A percentile compares a stretch with the other conserved stretches of the same genome.
phyloP scores from a whole-genome alignment of 2,888 invertebrate genomes.

The Diadegma fenestrale region DNA sequence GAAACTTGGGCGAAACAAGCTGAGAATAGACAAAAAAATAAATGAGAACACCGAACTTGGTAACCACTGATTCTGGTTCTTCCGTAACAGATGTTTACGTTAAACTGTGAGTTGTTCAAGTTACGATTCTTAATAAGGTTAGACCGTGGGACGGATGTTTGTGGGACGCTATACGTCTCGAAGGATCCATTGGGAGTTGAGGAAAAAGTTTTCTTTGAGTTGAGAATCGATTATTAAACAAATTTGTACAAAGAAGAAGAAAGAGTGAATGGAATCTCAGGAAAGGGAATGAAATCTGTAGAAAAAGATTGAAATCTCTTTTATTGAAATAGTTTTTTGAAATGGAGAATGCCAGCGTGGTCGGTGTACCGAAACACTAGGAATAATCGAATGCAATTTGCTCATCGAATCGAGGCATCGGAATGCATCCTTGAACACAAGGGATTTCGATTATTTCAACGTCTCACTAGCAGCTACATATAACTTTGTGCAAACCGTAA shows the following conservation, averaged over 20 bases:
- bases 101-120: neutral
- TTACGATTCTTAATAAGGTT: neutral
- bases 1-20: neutral
- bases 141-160: neutral
- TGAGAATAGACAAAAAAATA: neutral
- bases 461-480: neutral
- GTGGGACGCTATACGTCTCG: neutral
- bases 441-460: neutral
- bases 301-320: neutral
- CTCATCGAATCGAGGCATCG: neutral
- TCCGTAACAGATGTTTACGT: neutral
- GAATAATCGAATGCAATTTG: neutral
- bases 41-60: neutral
- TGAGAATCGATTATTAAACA: neutral
- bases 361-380: neutral
- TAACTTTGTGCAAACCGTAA: neutral
- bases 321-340: neutral
- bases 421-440: neutral
- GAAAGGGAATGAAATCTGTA: neutral
- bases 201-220: neutral
- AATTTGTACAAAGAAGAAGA: neutral
- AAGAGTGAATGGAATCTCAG: neutral
- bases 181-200: neutral
- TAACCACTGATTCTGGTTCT: neutral
- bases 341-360: neutral